These are phyloP conservation scores for Caenorhabditis uteleia DNA, from an alignment of 2,888 invertebrate genomes.

Conservation along the genomic window DNA sequence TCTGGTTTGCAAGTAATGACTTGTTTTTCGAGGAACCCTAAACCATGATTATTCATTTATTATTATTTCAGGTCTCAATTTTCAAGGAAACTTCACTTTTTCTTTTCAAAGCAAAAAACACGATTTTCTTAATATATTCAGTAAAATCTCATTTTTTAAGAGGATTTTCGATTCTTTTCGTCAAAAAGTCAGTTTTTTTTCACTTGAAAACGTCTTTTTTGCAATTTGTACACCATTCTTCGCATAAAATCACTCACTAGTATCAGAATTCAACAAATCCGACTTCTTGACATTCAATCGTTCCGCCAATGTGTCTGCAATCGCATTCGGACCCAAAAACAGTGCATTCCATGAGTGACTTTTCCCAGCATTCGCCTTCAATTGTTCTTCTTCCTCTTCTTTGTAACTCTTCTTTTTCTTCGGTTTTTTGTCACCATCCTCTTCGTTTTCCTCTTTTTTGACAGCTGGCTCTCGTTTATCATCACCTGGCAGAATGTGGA, in stretches of 20 bases:
- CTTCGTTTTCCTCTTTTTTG: conserved; percentile 23
- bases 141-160: too few relatives aligned
- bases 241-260: too few relatives aligned
- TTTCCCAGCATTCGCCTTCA: conserved; percentile 74
- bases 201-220: too few relatives aligned
- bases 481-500: conserved; percentile 89
- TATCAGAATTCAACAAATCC: conserved; percentile 74
- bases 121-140: too few relatives aligned
- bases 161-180: too few relatives aligned
- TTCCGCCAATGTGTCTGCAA: conserved; percentile 87
- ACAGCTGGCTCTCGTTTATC: conserved; percentile 70
- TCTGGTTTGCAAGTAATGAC: conserved; percentile 93
- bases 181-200: too few relatives aligned
- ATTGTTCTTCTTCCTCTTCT: conserved; percentile 79
- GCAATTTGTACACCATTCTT: too few relatives aligned
- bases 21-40: conserved; percentile 87
- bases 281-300: conserved; percentile 85
- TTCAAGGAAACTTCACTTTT: too few relatives aligned
- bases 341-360: conserved; percentile 94
- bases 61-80: too few relatives aligned
- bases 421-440: conserved; percentile 36
- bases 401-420: conserved; percentile 79
- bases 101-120: too few relatives aligned
- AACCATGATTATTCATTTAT: too few relatives aligned
- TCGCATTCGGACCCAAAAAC: conserved; percentile 89